Conservation (phyloP, 2,888 invertebrate species). For the Dexiosoma caninum region DNA sequence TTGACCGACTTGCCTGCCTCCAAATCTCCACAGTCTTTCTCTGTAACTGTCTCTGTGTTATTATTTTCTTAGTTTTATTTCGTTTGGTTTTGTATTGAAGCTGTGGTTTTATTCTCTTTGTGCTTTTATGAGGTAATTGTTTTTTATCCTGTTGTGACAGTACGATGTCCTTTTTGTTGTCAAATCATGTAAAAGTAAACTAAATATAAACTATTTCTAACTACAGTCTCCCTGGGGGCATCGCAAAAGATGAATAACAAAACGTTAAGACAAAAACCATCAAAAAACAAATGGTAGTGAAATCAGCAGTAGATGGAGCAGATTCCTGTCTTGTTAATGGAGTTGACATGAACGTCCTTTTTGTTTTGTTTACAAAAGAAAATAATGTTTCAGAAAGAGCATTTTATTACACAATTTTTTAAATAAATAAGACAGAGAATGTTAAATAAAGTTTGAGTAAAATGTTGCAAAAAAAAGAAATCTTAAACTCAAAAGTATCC, state of each 20-base stretch:
- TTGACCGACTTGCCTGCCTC: constrained; percentile 34
- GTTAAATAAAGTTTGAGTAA: constrained; percentile 24
- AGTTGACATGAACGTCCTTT: constrained; percentile 26
- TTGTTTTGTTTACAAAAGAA: neutral
- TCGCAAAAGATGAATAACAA: constrained; percentile 34
- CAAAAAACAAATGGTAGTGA: neutral
- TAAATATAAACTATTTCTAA: constrained; percentile 58
- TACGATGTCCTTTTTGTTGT: constrained; percentile 67
- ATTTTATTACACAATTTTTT: constrained; percentile 21
- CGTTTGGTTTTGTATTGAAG: constrained; percentile 53
- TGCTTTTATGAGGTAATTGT: constrained; percentile 65
- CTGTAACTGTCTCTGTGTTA: constrained; percentile 24
- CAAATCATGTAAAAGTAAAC: constrained; percentile 70
- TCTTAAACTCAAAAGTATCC: neutral
- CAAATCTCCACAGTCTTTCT: neutral
- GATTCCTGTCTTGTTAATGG: neutral
- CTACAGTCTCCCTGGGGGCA: constrained; percentile 64
- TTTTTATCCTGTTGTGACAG: constrained; percentile 64
- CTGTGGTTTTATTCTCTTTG: constrained; percentile 13
- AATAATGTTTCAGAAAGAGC: constrained; percentile 17
- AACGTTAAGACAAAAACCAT: neutral
- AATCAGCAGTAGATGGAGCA: neutral
- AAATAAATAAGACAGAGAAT: constrained; percentile 40
- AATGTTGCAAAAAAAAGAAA: neutral
- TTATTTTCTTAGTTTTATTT: constrained; percentile 57